These are phyloP conservation scores for Bujurquina vittata DNA, from an alignment of 2,113 vertebrate species.

Conservation along the genomic window DNA sequence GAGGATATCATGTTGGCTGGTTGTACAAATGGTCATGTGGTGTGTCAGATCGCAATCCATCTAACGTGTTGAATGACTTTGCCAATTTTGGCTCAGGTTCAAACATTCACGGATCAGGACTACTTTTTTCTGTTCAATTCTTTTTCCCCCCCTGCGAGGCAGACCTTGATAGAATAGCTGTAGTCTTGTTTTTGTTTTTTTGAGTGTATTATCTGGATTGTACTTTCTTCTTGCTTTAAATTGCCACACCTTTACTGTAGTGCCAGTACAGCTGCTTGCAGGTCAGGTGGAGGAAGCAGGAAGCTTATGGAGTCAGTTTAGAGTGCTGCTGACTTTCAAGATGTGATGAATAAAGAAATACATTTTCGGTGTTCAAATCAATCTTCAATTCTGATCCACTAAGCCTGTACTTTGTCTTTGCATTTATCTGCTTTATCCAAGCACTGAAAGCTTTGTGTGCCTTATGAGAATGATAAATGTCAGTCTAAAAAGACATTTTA, in stretches of 20 bases:
- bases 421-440: background rate
- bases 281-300: conserved; percentile 24
- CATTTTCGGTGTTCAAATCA: background rate
- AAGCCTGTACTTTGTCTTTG: background rate
- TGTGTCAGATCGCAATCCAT: conserved; percentile 7
- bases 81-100: conserved; percentile 7
- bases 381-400: background rate
- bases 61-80: conserved; percentile 28
- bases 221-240: conserved; percentile 18
- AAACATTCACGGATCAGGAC: background rate
- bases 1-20: conserved; percentile 10
- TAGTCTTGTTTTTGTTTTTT: conserved; percentile 2
- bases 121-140: background rate
- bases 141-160: background rate
- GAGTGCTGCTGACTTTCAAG: conserved; percentile 23
- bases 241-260: conserved; percentile 35
- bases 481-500: background rate
- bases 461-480: background rate
- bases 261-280: background rate
- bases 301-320: background rate
- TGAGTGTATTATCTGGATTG: background rate
- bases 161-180: background rate
- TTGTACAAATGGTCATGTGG: conserved; percentile 57
- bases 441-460: background rate
- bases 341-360: conserved; percentile 48